A percentile compares a stretch with the other conserved stretches of the same genome.
phyloP scores from a whole-genome alignment of 1,140 invertebrate genomes.

The Popillia japonica region DNA sequence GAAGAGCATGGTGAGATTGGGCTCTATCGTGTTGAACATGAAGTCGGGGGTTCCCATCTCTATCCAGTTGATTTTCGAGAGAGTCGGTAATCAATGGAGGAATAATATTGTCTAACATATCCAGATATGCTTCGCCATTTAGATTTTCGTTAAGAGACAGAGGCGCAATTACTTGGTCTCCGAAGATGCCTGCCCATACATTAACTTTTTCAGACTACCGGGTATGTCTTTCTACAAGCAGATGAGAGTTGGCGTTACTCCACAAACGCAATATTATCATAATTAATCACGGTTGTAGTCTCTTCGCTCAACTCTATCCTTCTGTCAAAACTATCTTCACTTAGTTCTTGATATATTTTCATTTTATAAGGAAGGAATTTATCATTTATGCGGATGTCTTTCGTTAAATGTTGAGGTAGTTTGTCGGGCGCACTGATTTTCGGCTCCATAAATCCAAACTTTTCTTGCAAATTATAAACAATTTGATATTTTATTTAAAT shows the following conservation, averaged over 20 bases:
- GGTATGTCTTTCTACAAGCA: conserved; percentile 41
- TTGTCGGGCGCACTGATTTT: conserved; percentile 36
- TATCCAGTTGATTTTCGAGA: too few species aligned
- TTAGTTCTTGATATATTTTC: conserved; percentile 26
- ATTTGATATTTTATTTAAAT: not conserved
- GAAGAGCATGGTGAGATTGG: not conserved
- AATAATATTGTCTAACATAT: conserved; percentile 43
- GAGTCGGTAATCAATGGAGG: conserved; percentile 38
- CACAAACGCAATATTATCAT: conserved; percentile 2
- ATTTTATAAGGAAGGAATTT: conserved; percentile 33
- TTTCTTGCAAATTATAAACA: conserved; percentile 25
- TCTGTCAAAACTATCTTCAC: conserved; percentile 20
- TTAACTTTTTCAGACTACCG: conserved; percentile 42
- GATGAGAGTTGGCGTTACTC: not conserved
- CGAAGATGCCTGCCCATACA: conserved; percentile 48
- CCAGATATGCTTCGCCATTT: conserved; percentile 43
- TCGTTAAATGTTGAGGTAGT: conserved; percentile 40
- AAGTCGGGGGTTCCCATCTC: not conserved
- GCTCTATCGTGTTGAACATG: not conserved
- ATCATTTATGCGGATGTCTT: conserved; percentile 36
- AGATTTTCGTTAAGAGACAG: conserved; percentile 48
- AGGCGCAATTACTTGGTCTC: conserved; percentile 51
- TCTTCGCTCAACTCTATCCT: conserved; percentile 12
- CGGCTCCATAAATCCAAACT: conserved; percentile 40
- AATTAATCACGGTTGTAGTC: conserved; percentile 28